Conservation (phyloP, 2,888 invertebrate genomes). For the Cantharis flavilabris region DNA sequence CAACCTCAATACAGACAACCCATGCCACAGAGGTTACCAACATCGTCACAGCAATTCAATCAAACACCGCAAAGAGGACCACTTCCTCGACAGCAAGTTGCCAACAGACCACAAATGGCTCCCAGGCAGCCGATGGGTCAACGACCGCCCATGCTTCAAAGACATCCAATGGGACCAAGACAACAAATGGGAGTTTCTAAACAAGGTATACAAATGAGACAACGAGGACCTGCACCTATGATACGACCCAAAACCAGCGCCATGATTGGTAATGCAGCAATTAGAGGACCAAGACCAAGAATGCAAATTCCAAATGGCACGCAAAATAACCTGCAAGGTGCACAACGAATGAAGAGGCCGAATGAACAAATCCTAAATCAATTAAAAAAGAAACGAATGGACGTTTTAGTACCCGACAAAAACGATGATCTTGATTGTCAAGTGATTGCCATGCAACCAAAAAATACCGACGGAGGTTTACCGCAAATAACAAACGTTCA, state of each 20-base stretch:
- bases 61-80: conserved; percentile 43
- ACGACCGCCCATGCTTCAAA: conserved; percentile 24
- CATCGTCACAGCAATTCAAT: conserved; percentile 32
- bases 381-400: conserved; percentile 60
- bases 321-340: conserved; percentile 32
- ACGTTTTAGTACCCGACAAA: conserved; percentile 69
- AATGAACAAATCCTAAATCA: conserved; percentile 50
- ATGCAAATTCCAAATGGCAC: conserved; percentile 18
- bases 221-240: conserved; percentile 38
- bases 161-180: conserved; percentile 30
- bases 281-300: conserved; percentile 32
- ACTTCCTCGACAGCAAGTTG: conserved; percentile 29
- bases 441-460: conserved; percentile 74
- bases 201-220: conserved; percentile 17
- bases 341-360: conserved; percentile 43
- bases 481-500: conserved; percentile 78
- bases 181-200: neutral
- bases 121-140: conserved; percentile 21
- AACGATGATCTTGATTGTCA: conserved; percentile 78
- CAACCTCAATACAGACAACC: conserved; percentile 36
- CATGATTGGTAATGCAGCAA: conserved; percentile 30
- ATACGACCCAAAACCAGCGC: conserved; percentile 41
- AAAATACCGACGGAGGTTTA: conserved; percentile 65
- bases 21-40: conserved; percentile 23
- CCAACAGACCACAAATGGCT: conserved; percentile 43